Percentiles rank a stretch among this genome's conserved stretches.
These are phyloP conservation scores for Leptocoma aspasia DNA, from an alignment of 2,113 vertebrate genomes.

Conservation along the genomic window DNA sequence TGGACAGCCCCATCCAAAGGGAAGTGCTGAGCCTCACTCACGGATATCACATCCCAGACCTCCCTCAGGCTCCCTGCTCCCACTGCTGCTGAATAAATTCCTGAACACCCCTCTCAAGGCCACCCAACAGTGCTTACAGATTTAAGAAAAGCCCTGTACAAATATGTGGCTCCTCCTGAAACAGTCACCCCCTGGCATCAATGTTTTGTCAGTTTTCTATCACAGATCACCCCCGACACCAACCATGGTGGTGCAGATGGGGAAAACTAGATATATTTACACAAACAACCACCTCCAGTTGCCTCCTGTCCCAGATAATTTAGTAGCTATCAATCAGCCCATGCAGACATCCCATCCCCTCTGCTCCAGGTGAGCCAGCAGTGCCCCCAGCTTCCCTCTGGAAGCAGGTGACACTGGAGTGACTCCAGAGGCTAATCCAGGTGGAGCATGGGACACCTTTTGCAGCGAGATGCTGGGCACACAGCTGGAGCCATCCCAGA, in stretches of 20 bases:
- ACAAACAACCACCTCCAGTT: neutral
- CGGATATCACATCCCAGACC: rapidly evolving
- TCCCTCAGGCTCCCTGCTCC: neutral
- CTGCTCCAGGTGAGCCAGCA: neutral
- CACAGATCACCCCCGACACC: slow-evolving; percentile 14
- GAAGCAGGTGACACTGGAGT: rapidly evolving
- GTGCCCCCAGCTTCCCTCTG: neutral
- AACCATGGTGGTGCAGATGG: neutral
- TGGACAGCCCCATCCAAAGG: neutral
- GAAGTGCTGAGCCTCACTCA: rapidly evolving
- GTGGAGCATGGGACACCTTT: rapidly evolving
- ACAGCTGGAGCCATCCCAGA: rapidly evolving
- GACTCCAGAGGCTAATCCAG: rapidly evolving
- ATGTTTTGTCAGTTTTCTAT: slow-evolving; percentile 53
- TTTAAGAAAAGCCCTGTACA: slow-evolving; percentile 2
- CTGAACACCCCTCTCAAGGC: slow-evolving; percentile 25
- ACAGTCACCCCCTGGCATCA: slow-evolving; percentile 48
- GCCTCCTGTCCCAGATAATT: neutral
- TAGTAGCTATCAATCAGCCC: neutral
- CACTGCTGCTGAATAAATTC: neutral
- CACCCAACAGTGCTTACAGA: slow-evolving; percentile 1
- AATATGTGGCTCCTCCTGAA: slow-evolving; percentile 40
- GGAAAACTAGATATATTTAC: slow-evolving; percentile 30
- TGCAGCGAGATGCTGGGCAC: rapidly evolving
- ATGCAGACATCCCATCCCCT: neutral